Base-by-base conservation (phyloP, 1,140 invertebrate genomes). In the Lepidurus packardi region DNA sequence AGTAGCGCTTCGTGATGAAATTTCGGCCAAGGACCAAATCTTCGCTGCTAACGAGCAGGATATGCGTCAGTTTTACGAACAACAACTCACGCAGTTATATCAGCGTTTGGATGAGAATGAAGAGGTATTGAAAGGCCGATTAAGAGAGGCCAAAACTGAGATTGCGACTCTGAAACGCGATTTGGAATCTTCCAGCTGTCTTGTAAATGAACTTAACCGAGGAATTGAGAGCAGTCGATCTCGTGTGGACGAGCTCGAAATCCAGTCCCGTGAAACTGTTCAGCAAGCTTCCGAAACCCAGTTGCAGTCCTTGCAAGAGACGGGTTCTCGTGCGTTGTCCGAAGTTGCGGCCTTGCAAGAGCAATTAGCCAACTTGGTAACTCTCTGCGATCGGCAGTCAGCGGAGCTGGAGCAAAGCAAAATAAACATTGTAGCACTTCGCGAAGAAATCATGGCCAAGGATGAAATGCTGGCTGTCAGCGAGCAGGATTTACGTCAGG, bases 151-250 rank as follows among this genome's bases (percentile, higher is more conserved):
- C 1, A 77, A 21, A 10, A 77, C 43, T 7, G 21, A 43, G 34
- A 16, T 43, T 24, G 42, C 9, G 8, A 65, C 43, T 16, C 42
- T 78, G 73, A 10, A 74, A 42, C 65, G 74, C 21, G 16, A 25
- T n/a, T 43, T 74, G 73, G 78, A 11, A 74, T 73, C 42, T 44
- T 47, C 34, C 13, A 13, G 24, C 8, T 34, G 34, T 24, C 11
- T 77, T n/a, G 65, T 77, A 34, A 45, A 77, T 25, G 44, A 77
- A 11, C 21, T 77, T 7, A 11, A 45, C 11, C 76, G 21, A 21
- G 21, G 25, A 73, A 34, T 43, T 25, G 77, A 74, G 43, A 42
- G 77, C 21, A 44, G n/a, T n/a, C 8, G n/a, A 44, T n/a, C 41
- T 13, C 7, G 13, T 16, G 74, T 25, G 7, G 74, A 13, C 16